Base-by-base conservation (phyloP, 2,888 invertebrate species). In the Diarsia mendica region DNA sequence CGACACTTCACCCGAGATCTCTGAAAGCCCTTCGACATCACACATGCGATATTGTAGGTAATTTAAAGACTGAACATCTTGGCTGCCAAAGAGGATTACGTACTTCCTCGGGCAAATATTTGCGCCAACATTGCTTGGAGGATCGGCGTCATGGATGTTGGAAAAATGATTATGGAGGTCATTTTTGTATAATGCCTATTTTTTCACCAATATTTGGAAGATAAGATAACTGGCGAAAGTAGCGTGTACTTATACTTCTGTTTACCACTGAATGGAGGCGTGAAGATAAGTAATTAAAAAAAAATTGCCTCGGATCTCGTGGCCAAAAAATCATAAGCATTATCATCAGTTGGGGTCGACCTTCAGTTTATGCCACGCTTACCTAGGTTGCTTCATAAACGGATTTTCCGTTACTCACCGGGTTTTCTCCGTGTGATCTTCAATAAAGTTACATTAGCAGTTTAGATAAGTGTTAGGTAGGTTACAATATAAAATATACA, bases 51-150 rank as follows among this genome's bases (percentile, higher is more conserved):
- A 84, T 80, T 75, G 85, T 79, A 76, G 72, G 87, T 84, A 82
- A 83, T 87, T 84, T 82, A 77, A 81, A 83, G 82, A 86, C 83
- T 76, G 64, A 73, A 71, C 68, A 82, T 78, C 75, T 81, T 84
- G 83, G 77, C 72, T 70, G 73, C 79, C 79, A 80, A 84, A 87
- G 85, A 80, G 83, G 84, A 88, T 88, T 86, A 87, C 64, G 75
- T 73, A 85, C 84, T 83, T 81, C 69, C 72, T 71, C 58, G 70
- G 76, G 68, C 81, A 85, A 85, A 87, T 84, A 85, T 85, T 87
- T 83, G 83, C 49, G 65, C 76, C 77, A 86, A 86, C 75, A 76
- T 85, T 74, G 74, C 74, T 73, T 53, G 72, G 68, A 80, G 68
- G 73, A 61, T 72, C 58, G 6, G 66, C 49, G 33, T 48, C 73